Evolutionary conservation across 2,113 vertebrate species (phyloP), one percentile per base, ranked within the genome.

Genomic region (Neodon shergylaensis): DNA sequence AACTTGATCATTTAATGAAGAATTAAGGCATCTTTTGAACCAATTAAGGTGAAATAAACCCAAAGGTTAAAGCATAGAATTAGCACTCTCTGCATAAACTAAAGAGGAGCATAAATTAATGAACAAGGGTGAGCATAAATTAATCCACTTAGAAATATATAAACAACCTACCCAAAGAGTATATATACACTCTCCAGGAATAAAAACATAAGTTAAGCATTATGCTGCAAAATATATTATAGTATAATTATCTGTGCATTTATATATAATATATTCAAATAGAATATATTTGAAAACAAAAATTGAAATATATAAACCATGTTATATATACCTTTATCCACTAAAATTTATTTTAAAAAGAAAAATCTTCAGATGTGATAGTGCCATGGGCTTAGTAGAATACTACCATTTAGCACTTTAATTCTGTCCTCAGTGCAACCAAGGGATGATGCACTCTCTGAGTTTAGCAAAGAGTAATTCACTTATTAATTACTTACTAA

Each of bases 211-310:
- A 96, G 82, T 63, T 52, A 82, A 96, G 47, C 70, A 84, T 94
- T 85, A 22, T 94, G 54, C 92, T 96, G 54, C 31, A 94, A 94
- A 95, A 89, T 87, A 91, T 94, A 93, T 93, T 72, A 96, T 91
- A 58, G 19, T 58, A 58, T 58, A 58, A 22, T 58, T 58, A 58
- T 58, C 19, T 58, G 5, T 58, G 58, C 58, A 21, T 58, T 58
- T 58, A 21, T 58, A 58, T 58, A 58, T 58, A 58, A 58, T 58
- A 58, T 58, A 58, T 58, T 58, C 19, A 58, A 58, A 58, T 58
- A 58, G 77, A 92, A 90, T 79, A 79, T 92, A 93, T 78, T 94
- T 74, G 31, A 90, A 96, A 63, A 87, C 58, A 89, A 44, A 52
- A 70, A 88, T 54, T 87, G 31, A 91, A 96, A 90, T 66, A 54